Percentiles rank a stretch among this genome's conserved stretches.
Conservation (phyloP, 2,113 vertebrate genomes). For the Cepphus grylle region DNA sequence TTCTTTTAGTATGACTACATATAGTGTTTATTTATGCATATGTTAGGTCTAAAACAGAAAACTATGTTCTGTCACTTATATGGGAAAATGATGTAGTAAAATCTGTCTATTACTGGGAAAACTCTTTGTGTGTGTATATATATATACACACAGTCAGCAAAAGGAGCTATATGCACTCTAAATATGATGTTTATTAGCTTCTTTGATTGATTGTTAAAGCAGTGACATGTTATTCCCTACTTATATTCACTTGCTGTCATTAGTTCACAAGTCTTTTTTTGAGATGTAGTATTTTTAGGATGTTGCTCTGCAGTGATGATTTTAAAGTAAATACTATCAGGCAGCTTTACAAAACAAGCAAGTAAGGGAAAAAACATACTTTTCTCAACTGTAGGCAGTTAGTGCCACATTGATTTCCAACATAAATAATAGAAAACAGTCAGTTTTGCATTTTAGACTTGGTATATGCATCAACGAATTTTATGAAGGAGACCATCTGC, state of each 20-base stretch:
- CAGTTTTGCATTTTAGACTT: not conserved
- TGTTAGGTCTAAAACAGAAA: not conserved
- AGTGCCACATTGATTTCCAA: not conserved
- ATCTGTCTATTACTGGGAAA: not conserved
- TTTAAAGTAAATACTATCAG: conserved; percentile 35
- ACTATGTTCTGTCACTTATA: not conserved
- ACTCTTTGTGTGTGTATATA: not conserved
- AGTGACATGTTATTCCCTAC: not conserved
- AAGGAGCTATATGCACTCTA: not conserved
- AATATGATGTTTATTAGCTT: conserved; percentile 4
- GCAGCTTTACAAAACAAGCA: conserved; percentile 24
- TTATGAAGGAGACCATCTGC: not conserved
- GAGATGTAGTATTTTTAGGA: conserved; percentile 14
- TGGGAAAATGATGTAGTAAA: not conserved
- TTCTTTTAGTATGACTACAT: not conserved
- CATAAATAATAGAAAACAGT: not conserved
- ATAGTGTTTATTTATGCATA: not conserved
- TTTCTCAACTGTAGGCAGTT: not conserved
- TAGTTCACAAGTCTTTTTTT: not conserved
- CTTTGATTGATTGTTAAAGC: not conserved
- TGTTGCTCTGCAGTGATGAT: not conserved
- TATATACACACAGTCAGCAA: not conserved
- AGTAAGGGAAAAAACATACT: not conserved
- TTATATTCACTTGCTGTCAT: not conserved
- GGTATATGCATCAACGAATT: not conserved